Percentiles rank a stretch among this genome's conserved stretches.
These are phyloP conservation scores for Macrosteles quadrilineatus DNA, from an alignment of 1,140 invertebrate species.

Conservation along the genomic window DNA sequence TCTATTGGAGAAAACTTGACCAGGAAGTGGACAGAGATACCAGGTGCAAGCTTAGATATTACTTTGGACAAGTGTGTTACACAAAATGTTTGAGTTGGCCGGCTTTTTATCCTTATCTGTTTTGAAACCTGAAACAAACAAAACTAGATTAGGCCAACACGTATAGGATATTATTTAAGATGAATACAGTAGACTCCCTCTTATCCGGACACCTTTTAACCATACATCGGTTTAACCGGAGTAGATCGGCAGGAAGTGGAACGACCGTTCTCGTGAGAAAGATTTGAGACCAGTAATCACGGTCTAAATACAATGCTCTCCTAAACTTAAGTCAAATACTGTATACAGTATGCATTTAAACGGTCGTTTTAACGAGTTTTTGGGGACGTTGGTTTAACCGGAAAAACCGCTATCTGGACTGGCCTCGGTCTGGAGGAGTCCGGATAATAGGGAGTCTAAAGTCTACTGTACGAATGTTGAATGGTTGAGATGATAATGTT, in stretches of 20 bases:
- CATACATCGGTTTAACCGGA: too few species aligned
- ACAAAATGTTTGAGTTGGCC: neutral
- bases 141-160: neutral
- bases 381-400: neutral
- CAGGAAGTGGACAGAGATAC: neutral
- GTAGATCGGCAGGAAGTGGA: too few species aligned
- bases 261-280: too few species aligned
- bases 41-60: neutral
- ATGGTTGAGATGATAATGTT: neutral
- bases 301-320: too few species aligned
- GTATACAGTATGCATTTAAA: too few species aligned
- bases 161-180: neutral
- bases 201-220: too few species aligned
- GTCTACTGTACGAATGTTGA: neutral
- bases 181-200: too few species aligned
- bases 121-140: neutral
- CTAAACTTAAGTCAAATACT: too few species aligned
- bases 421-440: too few species aligned
- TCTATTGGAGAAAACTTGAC: neutral
- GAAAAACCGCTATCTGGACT: too few species aligned
- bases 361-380: neutral
- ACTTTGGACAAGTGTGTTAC: neutral
- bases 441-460: too few species aligned
- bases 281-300: too few species aligned
- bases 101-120: neutral